Percentiles rank a stretch among this genome's conserved stretches.
These are phyloP conservation scores for Drosophila affinis DNA, from an alignment of 2,888 invertebrate genomes.

Conservation along the genomic window DNA sequence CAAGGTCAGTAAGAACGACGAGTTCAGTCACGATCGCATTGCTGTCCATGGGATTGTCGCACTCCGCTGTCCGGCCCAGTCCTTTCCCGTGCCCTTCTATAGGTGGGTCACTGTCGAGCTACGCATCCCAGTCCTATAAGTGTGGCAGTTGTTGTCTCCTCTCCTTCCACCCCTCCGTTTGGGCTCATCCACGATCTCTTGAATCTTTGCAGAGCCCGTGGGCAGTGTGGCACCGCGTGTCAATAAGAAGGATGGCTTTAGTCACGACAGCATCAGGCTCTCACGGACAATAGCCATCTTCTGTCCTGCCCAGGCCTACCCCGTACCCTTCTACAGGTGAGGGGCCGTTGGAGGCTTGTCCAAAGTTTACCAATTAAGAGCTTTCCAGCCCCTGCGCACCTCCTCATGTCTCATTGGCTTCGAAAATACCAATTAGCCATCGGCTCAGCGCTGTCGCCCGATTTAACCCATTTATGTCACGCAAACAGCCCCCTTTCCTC, in stretches of 20 bases:
- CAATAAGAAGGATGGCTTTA: slow-evolving; percentile 83
- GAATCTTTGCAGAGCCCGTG: slow-evolving; percentile 81
- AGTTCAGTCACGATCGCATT: slow-evolving; percentile 86
- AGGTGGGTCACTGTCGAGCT: slow-evolving; percentile 67
- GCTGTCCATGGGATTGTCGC: slow-evolving; percentile 85
- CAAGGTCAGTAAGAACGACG: slow-evolving; percentile 89
- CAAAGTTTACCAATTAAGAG: slow-evolving; percentile 48
- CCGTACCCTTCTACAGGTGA: slow-evolving; percentile 84
- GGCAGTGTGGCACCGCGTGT: slow-evolving; percentile 86
- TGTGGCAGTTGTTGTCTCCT: slow-evolving; percentile 10
- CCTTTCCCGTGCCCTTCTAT: slow-evolving; percentile 85
- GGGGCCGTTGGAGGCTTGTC: slow-evolving; percentile 62
- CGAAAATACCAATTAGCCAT: slow-evolving; percentile 51
- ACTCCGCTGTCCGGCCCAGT: slow-evolving; percentile 87
- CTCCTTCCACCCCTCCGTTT: not conserved
- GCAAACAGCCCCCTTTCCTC: slow-evolving; percentile 16
- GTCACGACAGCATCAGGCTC: slow-evolving; percentile 83
- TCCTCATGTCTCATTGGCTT: slow-evolving; percentile 61
- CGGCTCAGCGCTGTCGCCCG: slow-evolving; percentile 35
- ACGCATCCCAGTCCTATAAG: not conserved
- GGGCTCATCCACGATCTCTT: not conserved
- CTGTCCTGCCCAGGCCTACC: slow-evolving; percentile 89
- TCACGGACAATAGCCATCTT: slow-evolving; percentile 86
- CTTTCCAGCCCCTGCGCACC: slow-evolving; percentile 43
- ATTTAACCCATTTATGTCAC: slow-evolving; percentile 57